Conservation (phyloP, 2,797 vertebrate genomes). For the Mus spretus region DNA sequence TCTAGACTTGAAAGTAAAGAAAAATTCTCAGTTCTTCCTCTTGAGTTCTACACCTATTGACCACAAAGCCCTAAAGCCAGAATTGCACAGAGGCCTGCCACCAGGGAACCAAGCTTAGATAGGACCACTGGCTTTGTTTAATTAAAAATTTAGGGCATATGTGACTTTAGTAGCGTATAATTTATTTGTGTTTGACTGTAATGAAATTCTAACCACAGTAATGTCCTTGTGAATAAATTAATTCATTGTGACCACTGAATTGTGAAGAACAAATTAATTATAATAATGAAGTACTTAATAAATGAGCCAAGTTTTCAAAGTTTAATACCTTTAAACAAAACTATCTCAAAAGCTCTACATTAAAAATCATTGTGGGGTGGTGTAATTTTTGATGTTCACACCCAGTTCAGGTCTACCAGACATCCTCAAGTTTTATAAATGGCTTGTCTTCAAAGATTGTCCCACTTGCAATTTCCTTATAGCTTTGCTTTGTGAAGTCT, state of each 20-base stretch:
- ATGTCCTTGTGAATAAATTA: conserved; percentile 74
- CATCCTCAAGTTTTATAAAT: not conserved
- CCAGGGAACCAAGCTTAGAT: not conserved
- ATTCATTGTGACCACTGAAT: conserved; percentile 64
- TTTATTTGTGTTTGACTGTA: conserved; percentile 63
- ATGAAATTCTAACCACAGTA: conserved; percentile 44
- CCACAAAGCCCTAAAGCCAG: not conserved
- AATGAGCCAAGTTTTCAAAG: conserved; percentile 58
- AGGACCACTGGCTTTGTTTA: not conserved
- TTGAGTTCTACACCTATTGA: not conserved
- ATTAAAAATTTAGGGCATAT: conserved; percentile 33
- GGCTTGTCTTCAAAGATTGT: not conserved
- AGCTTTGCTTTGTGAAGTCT: not conserved
- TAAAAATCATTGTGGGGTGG: not conserved
- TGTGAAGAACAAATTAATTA: conserved; percentile 76
- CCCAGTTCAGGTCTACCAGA: not conserved
- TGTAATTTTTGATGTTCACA: not conserved
- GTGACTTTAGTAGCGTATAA: conserved; percentile 41
- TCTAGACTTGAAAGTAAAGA: not conserved
- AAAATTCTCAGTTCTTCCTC: not conserved
- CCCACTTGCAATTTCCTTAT: not conserved
- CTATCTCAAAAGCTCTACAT: not conserved
- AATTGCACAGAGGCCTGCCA: not conserved
- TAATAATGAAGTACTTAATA: conserved; percentile 55
- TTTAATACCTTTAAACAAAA: conserved; percentile 50